A percentile compares a stretch with the other conserved stretches of the same genome.
phyloP scores from a whole-genome alignment of 2,113 vertebrate genomes.

The Cinclus mexicanus region DNA sequence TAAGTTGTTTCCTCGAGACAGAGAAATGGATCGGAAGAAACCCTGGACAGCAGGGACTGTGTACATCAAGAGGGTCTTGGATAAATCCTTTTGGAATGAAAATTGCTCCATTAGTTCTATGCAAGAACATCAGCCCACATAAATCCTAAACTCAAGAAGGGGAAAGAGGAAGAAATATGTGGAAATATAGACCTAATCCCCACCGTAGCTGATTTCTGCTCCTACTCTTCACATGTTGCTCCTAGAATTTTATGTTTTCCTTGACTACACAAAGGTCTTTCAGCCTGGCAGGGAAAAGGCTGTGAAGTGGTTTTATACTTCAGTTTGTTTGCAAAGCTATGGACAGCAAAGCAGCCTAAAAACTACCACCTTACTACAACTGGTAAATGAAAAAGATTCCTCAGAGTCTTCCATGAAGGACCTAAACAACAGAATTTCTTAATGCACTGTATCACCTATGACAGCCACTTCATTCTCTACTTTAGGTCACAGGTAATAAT shows the following conservation, averaged over 20 bases:
- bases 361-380: not conserved
- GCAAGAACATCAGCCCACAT: not conserved
- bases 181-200: not conserved
- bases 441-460: not conserved
- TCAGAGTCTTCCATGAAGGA: not conserved
- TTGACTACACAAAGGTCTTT: not conserved
- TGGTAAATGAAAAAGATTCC: not conserved
- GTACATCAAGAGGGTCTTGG: slow-evolving; percentile 93
- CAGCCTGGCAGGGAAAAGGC: not conserved
- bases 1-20: slow-evolving; percentile 96
- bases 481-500: not conserved
- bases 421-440: not conserved
- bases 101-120: slow-evolving; percentile 17
- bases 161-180: not conserved
- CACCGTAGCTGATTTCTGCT: not conserved
- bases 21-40: slow-evolving; percentile 96
- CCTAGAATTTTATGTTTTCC: not conserved
- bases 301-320: not conserved
- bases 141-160: not conserved
- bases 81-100: slow-evolving; percentile 85
- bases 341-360: not conserved
- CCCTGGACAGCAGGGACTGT: slow-evolving; percentile 98
- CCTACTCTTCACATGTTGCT: not conserved
- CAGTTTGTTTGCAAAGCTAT: not conserved
- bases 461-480: not conserved